Evolutionary conservation across 2,888 invertebrate genomes (phyloP), one percentile per base, ranked within the genome.

Genomic region (Cistogaster globosa): DNA sequence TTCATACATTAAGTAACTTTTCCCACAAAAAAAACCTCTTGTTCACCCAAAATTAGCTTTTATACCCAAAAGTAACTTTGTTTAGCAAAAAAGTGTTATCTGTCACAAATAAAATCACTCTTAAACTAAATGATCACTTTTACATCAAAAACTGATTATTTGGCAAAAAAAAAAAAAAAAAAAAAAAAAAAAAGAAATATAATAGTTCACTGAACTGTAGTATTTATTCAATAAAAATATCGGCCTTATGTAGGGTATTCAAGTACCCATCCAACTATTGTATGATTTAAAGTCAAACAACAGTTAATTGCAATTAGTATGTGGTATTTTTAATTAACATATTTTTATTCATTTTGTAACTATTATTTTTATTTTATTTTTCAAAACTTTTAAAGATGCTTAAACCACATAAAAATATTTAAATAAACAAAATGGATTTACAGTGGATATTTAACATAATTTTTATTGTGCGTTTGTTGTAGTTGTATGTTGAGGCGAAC

Each of bases 271-370:
- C 5, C 4, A 8, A 16, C 14, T 14, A 32, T 32, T 36, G 11
- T 77, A 51, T 60, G 16, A 18, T 45, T 42, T 14, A 38, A 20
- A 62, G 18, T 0, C 20, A 42, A 53, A 62, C 38, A 48, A 22
- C 38, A 51, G 53, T 42, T 53, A 69, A 68, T 77, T 77, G 42
- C 60, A 42, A 60, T 60, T 77, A 42, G 68, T 60, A 26, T 60
- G 68, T 60, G 67, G 68, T 26, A 51, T 60, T 51, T 68, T 68
- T 53, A 69, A 69, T 78, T 78, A 69, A 55, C 68, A 78, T 78
- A 55, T 78, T 76, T 65, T 45, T 53, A 20, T 36, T 8, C 48
- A 16, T 72, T 60, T 60, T 60, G 36, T 60, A 72, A 58, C 20
- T 32, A 32, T 32, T 32, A 32, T 32, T 32, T 32, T 32, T 32